Percentiles rank a stretch among this genome's conserved stretches.
Evolutionary conservation across 2,797 vertebrate species (phyloP).

Genomic region (Tenualosa thibaudeaui): DNA sequence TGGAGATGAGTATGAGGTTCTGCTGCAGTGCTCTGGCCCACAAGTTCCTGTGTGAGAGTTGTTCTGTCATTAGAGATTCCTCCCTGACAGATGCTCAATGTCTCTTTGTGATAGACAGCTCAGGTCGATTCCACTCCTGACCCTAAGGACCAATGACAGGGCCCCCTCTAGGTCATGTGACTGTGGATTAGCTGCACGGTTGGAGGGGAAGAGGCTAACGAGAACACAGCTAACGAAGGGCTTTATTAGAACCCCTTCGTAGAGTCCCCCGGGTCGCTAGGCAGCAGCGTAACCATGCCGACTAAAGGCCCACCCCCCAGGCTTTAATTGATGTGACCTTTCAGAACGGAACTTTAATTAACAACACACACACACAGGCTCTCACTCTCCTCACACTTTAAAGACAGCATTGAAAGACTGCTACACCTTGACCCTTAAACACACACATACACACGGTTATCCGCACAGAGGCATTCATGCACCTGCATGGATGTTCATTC

Average conservation of each 20-base stretch:
- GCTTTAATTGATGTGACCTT: slow-evolving; percentile 88
- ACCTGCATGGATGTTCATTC: slow-evolving; percentile 14
- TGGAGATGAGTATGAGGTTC: not conserved
- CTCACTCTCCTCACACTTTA: slow-evolving; percentile 61
- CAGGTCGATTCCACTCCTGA: not conserved
- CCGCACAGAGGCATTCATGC: not conserved
- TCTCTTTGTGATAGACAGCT: slow-evolving; percentile 31
- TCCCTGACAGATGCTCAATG: not conserved
- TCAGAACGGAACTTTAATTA: slow-evolving; percentile 82
- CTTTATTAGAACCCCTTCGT: slow-evolving; percentile 63
- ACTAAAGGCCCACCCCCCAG: slow-evolving; percentile 66
- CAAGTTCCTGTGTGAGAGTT: not conserved
- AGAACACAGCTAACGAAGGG: slow-evolving; percentile 68
- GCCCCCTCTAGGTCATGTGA: slow-evolving; percentile 45
- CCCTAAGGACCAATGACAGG: slow-evolving; percentile 49
- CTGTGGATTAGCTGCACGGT: slow-evolving; percentile 7
- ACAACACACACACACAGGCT: slow-evolving; percentile 68
- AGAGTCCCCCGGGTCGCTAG: slow-evolving; percentile 69
- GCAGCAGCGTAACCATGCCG: slow-evolving; percentile 77
- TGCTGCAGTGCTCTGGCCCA: not conserved
- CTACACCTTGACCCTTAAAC: slow-evolving; percentile 43
- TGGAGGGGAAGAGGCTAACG: slow-evolving; percentile 47
- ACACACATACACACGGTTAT: slow-evolving; percentile 9
- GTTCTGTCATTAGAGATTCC: slow-evolving; percentile 12
- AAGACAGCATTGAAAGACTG: slow-evolving; percentile 53